A percentile compares a stretch with the other conserved stretches of the same genome.
These are phyloP conservation scores for Deroplatys truncata DNA, from an alignment of 2,888 invertebrate species.

Conservation along the genomic window DNA sequence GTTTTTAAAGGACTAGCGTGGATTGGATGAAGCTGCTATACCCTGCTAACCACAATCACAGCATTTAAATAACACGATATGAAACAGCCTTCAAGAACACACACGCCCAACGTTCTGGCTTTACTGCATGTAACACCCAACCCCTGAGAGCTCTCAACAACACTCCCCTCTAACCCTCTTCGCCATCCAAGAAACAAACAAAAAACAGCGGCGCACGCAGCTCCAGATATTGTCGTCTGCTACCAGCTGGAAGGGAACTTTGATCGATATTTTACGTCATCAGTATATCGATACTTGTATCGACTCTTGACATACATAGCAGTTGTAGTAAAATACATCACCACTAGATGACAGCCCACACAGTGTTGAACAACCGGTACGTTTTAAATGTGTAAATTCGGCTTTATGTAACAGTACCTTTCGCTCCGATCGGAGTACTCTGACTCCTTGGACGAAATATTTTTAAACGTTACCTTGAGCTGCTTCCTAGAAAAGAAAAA, in stretches of 20 bases:
- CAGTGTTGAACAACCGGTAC: neutral
- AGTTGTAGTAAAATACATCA: neutral
- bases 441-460: no score
- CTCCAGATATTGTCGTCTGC: neutral
- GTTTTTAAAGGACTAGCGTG: neutral
- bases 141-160: neutral
- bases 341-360: no score
- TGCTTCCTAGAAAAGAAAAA: no score
- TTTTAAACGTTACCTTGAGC: no score
- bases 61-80: neutral
- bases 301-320: neutral
- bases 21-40: neutral
- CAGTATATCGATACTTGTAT: neutral
- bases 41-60: neutral
- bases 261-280: neutral
- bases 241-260: neutral
- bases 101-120: neutral
- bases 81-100: neutral
- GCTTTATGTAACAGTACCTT: no score
- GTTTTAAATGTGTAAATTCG: no score
- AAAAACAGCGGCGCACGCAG: neutral
- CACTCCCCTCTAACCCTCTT: neutral
- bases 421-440: no score
- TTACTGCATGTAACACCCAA: neutral
- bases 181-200: neutral